Evolutionary conservation across 2,888 invertebrate species (phyloP).

Genomic region (Omphaloscelis lunosa): DNA sequence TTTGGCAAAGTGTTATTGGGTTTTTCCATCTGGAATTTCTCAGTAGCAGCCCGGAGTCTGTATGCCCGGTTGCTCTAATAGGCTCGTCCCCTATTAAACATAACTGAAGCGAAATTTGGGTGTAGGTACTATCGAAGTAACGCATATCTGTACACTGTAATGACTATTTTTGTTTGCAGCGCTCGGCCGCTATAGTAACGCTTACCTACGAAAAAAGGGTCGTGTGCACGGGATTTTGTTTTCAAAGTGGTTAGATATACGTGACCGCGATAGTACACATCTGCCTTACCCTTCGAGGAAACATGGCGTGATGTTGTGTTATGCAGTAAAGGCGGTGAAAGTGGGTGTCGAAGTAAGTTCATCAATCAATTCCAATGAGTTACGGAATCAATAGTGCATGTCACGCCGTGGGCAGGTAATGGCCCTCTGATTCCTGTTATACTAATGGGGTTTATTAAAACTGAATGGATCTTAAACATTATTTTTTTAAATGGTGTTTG

Average conservation of each 20-base stretch:
- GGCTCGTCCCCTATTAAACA: not conserved
- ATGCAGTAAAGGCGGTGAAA: constrained; percentile 33
- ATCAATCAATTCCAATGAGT: constrained; percentile 68
- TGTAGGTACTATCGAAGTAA: not conserved
- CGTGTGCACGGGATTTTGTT: too few species aligned
- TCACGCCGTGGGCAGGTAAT: constrained; percentile 59
- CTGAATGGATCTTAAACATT: constrained; percentile 25
- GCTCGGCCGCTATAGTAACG: too few species aligned
- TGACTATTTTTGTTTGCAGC: too few species aligned
- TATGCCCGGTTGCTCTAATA: not conserved
- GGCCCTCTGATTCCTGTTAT: constrained; percentile 51
- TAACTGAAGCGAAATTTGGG: not conserved
- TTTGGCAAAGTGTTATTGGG: not conserved
- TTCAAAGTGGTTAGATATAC: too few species aligned
- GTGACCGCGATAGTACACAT: not conserved
- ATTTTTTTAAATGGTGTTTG: constrained; percentile 1
- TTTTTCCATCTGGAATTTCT: not conserved
- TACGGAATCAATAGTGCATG: constrained; percentile 58
- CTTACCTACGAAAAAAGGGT: too few species aligned
- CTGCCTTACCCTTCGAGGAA: too few species aligned
- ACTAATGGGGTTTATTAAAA: constrained; percentile 60
- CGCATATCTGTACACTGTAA: too few species aligned
- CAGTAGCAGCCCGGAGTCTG: not conserved
- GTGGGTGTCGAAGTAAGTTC: constrained; percentile 25
- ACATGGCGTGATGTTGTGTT: not conserved